These are phyloP conservation scores for Macaria liturata DNA, from an alignment of 2,888 invertebrate genomes.

Conservation along the genomic window DNA sequence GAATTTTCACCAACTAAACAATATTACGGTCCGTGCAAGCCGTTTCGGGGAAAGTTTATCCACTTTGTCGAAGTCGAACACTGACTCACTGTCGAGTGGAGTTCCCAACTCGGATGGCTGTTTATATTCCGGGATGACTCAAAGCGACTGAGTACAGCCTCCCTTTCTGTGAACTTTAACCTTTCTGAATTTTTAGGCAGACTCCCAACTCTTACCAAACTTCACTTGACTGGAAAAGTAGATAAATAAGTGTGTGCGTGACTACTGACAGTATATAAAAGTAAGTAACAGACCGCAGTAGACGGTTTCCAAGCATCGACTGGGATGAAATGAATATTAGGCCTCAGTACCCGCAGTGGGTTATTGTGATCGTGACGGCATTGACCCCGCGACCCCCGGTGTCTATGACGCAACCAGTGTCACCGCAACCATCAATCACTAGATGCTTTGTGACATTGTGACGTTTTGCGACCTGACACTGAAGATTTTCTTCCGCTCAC, in stretches of 20 bases:
- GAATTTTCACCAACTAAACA: conserved; percentile 59
- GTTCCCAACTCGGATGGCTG: conserved; percentile 27
- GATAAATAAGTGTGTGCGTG: too few relatives aligned
- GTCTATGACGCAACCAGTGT: conserved; percentile 67
- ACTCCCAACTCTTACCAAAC: too few relatives aligned
- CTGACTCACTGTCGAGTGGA: conserved; percentile 30
- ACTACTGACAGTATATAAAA: too few relatives aligned
- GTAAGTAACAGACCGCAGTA: conserved; percentile 26
- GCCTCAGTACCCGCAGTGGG: conserved; percentile 45
- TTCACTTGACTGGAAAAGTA: too few relatives aligned
- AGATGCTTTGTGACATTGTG: conserved; percentile 70
- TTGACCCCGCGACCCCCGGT: conserved; percentile 73
- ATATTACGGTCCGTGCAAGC: conserved; percentile 34
- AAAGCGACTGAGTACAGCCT: conserved; percentile 11
- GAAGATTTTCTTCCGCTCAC: conserved; percentile 22
- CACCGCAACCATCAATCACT: conserved; percentile 77
- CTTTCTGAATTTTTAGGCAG: neutral
- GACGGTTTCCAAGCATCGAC: conserved; percentile 39
- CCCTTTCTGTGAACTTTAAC: conserved; percentile 17
- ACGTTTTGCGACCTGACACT: conserved; percentile 65
- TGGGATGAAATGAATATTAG: conserved; percentile 47
- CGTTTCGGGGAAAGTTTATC: conserved; percentile 37
- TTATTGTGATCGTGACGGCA: conserved; percentile 69
- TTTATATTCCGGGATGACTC: conserved; percentile 16
- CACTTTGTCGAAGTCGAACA: conserved; percentile 25